These are phyloP conservation scores for Mimumesa dahlbomi DNA, from an alignment of 2,888 invertebrate species.

Conservation along the genomic window DNA sequence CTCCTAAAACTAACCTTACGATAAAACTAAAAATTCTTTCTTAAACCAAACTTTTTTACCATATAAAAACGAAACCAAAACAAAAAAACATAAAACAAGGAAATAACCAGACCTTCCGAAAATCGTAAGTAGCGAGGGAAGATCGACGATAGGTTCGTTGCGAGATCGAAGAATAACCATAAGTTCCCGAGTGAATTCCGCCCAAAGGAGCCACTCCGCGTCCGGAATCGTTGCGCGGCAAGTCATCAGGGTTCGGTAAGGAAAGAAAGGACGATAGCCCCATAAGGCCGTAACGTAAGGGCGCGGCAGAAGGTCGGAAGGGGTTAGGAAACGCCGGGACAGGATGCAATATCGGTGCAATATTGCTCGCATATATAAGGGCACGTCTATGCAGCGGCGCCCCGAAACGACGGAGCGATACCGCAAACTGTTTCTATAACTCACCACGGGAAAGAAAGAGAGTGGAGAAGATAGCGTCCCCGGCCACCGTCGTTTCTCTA, in stretches of 20 bases:
- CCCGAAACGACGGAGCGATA: conserved; percentile 67
- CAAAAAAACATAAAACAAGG: no score
- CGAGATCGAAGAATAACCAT: conserved; percentile 2
- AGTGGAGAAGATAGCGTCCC: conserved; percentile 16
- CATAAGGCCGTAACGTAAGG: conserved; percentile 17
- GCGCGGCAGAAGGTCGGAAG: conserved; percentile 18
- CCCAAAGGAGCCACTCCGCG: background rate
- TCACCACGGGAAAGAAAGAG: conserved; percentile 62
- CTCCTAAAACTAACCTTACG: no score
- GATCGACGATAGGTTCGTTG: conserved; percentile 8
- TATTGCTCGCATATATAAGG: conserved; percentile 71
- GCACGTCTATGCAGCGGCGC: conserved; percentile 63
- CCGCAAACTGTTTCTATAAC: conserved; percentile 75
- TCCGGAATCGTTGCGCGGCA: background rate
- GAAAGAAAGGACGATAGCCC: conserved; percentile 10
- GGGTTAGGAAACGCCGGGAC: conserved; percentile 40
- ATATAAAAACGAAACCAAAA: no score
- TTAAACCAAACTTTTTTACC: no score
- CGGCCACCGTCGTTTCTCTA: conserved; percentile 43
- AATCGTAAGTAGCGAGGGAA: background rate
- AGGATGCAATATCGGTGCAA: conserved; percentile 73
- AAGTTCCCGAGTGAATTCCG: background rate
- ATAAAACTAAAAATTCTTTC: no score
- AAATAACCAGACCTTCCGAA: no score
- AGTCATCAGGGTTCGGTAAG: conserved; percentile 11